Conservation (phyloP, 2,888 invertebrate species). For the Drosophila anomelani region DNA sequence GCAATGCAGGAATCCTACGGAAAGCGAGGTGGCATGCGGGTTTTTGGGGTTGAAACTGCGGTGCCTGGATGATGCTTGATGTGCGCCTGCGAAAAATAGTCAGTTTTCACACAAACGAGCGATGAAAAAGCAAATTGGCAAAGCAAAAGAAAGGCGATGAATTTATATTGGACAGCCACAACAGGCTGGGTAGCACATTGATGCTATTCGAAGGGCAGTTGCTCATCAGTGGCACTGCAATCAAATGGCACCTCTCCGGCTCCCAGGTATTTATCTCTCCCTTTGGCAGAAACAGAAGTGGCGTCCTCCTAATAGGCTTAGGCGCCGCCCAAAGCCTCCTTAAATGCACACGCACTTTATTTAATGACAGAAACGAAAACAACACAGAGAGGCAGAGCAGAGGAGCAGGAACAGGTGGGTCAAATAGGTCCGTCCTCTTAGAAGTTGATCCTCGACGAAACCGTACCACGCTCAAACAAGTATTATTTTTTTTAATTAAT, state of each 20-base stretch:
- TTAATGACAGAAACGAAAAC: slow-evolving; percentile 55
- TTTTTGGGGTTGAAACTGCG: background rate
- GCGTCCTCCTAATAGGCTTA: slow-evolving; percentile 63
- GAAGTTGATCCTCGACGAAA: background rate
- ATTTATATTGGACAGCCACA: background rate
- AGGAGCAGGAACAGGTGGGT: slow-evolving; percentile 2
- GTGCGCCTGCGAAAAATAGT: background rate
- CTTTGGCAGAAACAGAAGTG: background rate
- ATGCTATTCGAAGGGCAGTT: background rate
- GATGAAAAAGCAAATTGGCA: background rate
- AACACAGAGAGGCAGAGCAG: slow-evolving; percentile 5
- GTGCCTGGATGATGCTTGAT: background rate
- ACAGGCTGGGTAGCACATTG: background rate
- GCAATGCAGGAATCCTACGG: background rate
- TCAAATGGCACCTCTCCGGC: background rate
- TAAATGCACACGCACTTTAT: slow-evolving; percentile 70
- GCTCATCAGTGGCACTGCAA: background rate
- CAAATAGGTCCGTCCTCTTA: background rate
- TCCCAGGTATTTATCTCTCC: background rate
- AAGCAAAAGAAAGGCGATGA: slow-evolving; percentile 16
- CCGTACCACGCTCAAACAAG: background rate
- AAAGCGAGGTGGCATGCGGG: background rate
- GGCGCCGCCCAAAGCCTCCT: slow-evolving; percentile 51
- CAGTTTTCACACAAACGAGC: background rate
- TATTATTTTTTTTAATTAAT: background rate